Base-by-base conservation (phyloP, 2,797 vertebrate genomes). In the Lagodon rhomboides region DNA sequence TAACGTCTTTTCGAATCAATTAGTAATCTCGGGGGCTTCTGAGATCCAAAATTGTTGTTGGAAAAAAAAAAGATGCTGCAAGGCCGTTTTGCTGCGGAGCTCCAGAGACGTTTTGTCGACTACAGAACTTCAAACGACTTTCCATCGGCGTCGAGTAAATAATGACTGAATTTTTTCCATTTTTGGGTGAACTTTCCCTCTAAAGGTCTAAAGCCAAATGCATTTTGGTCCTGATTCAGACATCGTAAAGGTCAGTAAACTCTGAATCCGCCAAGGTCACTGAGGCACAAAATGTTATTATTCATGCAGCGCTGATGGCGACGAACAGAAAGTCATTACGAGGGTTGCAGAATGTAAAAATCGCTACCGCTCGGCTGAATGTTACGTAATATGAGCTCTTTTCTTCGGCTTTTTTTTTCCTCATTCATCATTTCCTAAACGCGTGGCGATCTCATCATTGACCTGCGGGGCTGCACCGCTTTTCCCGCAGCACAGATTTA, bases 201-300 rank as follows among this genome's bases (percentile, higher is more conserved):
- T 73, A 41, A 79, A 76, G 43, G 30, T 73, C 77, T 73, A n/a
- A 67, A 55, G 44, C 68, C 30, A 68, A 78, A 79, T 56, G 25
- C 30, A 70, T 78, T 78, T 58, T 82, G 67, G 55, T 80, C 74
- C 65, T 83, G 75, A 80, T 80, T 87, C 62, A 79, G 85, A 73
- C 61, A 34, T 86, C 87, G 76, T 75, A 90, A 92, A 92, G 87
- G 89, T 88, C 89, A 91, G 75, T 75, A 79, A 82, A 87, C 76
- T 85, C 75, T 73, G 30, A 84, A 67, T 82, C 50, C 47, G 60
- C 18, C 56, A 55, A 79, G 79, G 75, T 87, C 83, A 75, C 53
- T 80, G 87, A 90, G 55, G 74, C 85, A 73, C 62, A 77, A 87
- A 82, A 87, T 86, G n/a, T 68, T 78, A 64, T 86, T 89, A 85